Conservation (phyloP, 23 tunicate genomes). For the Trididemnum clinides region DNA sequence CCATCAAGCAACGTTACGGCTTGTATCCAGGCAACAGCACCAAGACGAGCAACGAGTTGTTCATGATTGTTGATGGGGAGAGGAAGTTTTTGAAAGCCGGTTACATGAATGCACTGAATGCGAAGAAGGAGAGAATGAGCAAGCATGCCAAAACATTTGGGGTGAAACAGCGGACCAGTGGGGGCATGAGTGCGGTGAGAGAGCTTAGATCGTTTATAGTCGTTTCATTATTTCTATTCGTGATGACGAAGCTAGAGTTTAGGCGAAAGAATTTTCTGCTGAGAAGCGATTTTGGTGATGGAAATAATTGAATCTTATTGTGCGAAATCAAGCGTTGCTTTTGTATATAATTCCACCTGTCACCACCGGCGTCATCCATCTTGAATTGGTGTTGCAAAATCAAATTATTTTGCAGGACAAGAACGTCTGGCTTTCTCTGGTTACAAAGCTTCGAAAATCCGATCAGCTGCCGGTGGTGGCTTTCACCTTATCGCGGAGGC, state of each 20-base stretch:
- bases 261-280: no score
- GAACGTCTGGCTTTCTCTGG: slow-evolving; percentile 84
- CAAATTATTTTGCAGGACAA: no score
- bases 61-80: slow-evolving; percentile 73
- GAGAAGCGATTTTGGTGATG: no score
- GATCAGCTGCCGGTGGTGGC: slow-evolving; percentile 95
- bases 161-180: slow-evolving; percentile 50
- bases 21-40: slow-evolving; percentile 93
- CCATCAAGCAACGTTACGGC: no score
- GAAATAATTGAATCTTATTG: no score
- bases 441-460: slow-evolving; percentile 66
- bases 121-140: slow-evolving; percentile 69
- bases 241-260: no score
- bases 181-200: slow-evolving; percentile 56
- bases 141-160: slow-evolving; percentile 83
- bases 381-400: no score
- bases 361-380: no score
- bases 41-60: slow-evolving; percentile 92
- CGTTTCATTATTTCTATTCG: no score
- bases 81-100: slow-evolving; percentile 60
- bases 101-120: slow-evolving; percentile 81
- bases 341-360: no score
- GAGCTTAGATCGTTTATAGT: no score
- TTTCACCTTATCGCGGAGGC: slow-evolving; percentile 84
- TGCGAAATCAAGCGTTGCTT: no score